Base-by-base conservation (phyloP, 1,140 invertebrate genomes). In the Drosophila ficusphila region DNA sequence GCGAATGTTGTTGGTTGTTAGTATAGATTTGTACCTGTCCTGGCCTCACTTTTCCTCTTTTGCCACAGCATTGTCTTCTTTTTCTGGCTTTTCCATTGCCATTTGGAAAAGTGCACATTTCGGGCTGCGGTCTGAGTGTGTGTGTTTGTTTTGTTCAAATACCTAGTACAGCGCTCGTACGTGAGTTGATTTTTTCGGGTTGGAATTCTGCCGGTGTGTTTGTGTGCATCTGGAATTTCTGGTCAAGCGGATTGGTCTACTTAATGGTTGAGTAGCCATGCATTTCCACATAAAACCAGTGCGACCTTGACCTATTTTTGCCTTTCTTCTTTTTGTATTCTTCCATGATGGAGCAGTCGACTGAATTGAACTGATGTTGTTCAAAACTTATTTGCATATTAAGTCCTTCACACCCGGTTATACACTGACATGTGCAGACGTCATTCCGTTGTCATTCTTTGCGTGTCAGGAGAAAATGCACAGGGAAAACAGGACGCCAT, bases 51-150 rank as follows among this genome's bases (percentile, higher is more conserved):
- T 8, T 41, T 71, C 23, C 27, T 39, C n/a, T 56, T 56, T 18
- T 21, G 36, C 58, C 74, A 49, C 74, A 49, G 48, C 58, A 57
- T 68, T 64, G 61, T 21, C 42, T 65, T 58, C 36, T 56, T 46
- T 83, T 64, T 68, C 49, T 67, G 29, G 18, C 1, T 34, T 64
- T 38, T 14, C 23, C 21, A 54, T 25, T 39, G 36, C 54, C 60
- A 71, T 85, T 83, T 62, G 38, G 56, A 54, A 65, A 85, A 79
- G 58, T 85, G 79, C 72, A 86, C 72, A 47, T 64, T 79, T 86
- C 62, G 68, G 81, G 53, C 81, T 73, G 34, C 27, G 47, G 61
- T 39, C 36, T 53, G 34, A 48, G 21, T 51, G 25, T 31, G 19
- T 60, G 18, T 42, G 25, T 62, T 48, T 53, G 52, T 58, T 61